Conservation (phyloP, 2,113 vertebrate species). For the Chrysochloris asiatica region DNA sequence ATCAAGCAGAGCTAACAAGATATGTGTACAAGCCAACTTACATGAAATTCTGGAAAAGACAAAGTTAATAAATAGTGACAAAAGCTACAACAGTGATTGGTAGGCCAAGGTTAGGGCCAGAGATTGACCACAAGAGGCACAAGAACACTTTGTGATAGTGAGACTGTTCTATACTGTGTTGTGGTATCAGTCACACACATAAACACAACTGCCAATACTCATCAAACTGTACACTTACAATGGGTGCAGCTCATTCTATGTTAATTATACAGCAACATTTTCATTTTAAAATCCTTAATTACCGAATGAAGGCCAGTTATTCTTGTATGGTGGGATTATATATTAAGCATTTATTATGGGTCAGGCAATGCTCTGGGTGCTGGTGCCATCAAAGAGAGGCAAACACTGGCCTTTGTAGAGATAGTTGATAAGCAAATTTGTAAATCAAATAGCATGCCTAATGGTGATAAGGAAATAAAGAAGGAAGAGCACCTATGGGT, state of each 20-base stretch:
- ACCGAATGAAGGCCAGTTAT: neutral
- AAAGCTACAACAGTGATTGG: neutral
- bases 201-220: neutral
- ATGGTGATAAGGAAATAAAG: neutral
- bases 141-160: neutral
- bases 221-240: neutral
- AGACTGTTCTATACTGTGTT: neutral
- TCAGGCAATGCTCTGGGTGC: neutral
- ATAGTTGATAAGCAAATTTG: neutral
- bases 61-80: conserved; percentile 30
- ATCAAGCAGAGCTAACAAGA: conserved; percentile 21
- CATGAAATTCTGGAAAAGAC: conserved; percentile 41
- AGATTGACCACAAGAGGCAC: neutral
- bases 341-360: neutral
- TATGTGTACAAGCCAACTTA: neutral
- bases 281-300: neutral
- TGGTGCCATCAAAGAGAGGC: neutral
- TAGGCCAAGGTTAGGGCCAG: neutral
- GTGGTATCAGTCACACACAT: neutral
- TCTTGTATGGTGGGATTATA: neutral
- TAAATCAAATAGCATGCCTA: neutral
- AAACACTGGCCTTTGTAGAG: neutral
- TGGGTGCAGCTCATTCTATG: neutral
- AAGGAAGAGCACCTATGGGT: neutral
- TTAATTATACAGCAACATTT: neutral